Base-by-base conservation (phyloP, 1,140 invertebrate species). In the Temnothorax longispinosus region DNA sequence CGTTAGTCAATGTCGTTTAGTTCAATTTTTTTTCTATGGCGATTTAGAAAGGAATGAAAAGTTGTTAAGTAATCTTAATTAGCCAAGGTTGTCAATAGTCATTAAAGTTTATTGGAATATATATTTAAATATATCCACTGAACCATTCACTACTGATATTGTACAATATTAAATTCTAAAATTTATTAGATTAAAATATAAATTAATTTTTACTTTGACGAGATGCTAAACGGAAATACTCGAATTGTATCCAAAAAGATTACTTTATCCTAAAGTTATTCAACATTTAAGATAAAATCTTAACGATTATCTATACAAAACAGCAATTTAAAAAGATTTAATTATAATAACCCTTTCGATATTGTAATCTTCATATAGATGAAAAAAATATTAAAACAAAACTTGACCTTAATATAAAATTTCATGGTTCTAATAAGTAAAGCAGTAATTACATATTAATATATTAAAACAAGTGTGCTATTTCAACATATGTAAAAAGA, bases 31-130 rank as follows among this genome's bases (percentile, higher is more conserved):
- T 3, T 6, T 27, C 13, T 44, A 44, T 11, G 35, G 41, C 38
- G 5, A 6, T 71, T 27, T 71, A 71, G 13, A 50, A 47, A 71
- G 41, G 21, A 71, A 50, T 47, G 13, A 71, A 11, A 47, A 71
- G 13, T 71, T 21, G n/a, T 44, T 21, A 41, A 69, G 11, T n/a
- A 60, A 60, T 60, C n/a, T 67, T 67, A 67, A 67, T 67, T 47
- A 44, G 3, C 8, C 38, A 67, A 67, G 65, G 38, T 13, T 67
- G 10, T 44, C n/a, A 10, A 67, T 67, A 67, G 64, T 21, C 38
- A 44, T 67, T 41, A 13, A 67, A 41, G 10, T 67, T 21, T 44
- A 44, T 27, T 27, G 1, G 27, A 27, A 27, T 27, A 27, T 27
- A 27, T 27, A 67, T 41, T 21, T 6, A 18, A 65, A 65, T 3